Conservation (phyloP, 2,113 vertebrate genomes). For the Talpa occidentalis region DNA sequence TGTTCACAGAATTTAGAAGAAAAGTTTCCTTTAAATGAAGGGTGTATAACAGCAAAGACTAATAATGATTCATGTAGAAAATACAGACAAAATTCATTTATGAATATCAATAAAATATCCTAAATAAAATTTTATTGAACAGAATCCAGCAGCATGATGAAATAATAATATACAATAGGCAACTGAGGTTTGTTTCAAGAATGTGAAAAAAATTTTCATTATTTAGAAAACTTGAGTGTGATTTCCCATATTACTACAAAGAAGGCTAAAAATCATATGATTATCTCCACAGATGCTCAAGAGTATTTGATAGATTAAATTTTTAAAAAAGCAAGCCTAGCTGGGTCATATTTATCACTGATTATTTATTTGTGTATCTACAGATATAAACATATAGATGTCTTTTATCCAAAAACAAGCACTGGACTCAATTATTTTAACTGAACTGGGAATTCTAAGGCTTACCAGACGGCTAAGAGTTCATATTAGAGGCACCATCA, state of each 20-base stretch:
- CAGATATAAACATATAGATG: not conserved
- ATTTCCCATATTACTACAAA: not conserved
- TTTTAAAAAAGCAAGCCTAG: not conserved
- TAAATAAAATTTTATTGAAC: conserved; percentile 26
- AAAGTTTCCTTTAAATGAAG: not conserved
- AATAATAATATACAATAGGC: not conserved
- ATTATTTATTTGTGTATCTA: not conserved
- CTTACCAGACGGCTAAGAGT: not conserved
- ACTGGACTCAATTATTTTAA: not conserved
- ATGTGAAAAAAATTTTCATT: not conserved
- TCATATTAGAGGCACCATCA: not conserved
- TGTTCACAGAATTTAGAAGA: not conserved
- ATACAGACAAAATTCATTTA: not conserved
- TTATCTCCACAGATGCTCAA: not conserved
- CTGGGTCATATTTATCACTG: not conserved
- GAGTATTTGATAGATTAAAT: conserved; percentile 14
- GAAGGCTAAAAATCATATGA: not conserved
- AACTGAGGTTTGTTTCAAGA: not conserved
- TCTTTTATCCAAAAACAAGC: not conserved
- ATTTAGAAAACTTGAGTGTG: conserved; percentile 16
- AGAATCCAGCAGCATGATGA: not conserved
- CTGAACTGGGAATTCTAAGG: not conserved
- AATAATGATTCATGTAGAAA: not conserved
- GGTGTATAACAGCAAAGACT: not conserved
- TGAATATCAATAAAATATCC: not conserved